Evolutionary conservation across 1,140 invertebrate species (phyloP), one percentile per base, ranked within the genome.

Genomic region (Triops longicaudatus): DNA sequence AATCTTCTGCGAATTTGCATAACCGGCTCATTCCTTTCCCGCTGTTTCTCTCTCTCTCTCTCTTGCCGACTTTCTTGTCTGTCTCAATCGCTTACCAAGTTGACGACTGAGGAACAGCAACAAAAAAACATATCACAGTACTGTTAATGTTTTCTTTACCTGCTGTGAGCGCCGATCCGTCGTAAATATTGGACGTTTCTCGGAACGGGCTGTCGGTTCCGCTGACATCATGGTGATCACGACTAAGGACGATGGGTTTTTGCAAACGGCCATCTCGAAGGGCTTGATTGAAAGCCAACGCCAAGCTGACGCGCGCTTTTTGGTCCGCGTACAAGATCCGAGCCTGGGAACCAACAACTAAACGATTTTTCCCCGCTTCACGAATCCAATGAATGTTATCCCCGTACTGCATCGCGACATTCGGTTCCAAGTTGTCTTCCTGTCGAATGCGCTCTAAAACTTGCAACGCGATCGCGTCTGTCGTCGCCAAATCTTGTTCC

Each of bases 201-300:
- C 90, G 81, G 84, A 87, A 91, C 9, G 90, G 90, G 80, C 88
- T 89, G 82, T 91, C 90, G 5, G 90, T 89, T 44, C 90, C 90
- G 79, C 88, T 89, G 5, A 91, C 90, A 82, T 91, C 90, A 82
- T 91, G 90, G 81, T 91, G 90, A 83, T 91, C 90, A 43, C 90
- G 81, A 80, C 88, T 89, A 14, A 91, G 83, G 2, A 91, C 87
- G 6, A 91, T 85, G 26, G 88, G 88, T 31, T 84, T 88, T 86
- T 89, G 79, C 5, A 83, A 73, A 73, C 43, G 28, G 26, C 76
- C 76, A 14, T 77, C 76, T 73, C 43, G 71, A 22, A 91, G 83
- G 26, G 89, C 88, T 44, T 86, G 81, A 81, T 91, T 91, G 80
- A 91, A 90, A 17, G 87, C 88, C n/a, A 83, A 77, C 14, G 90